These are phyloP conservation scores for Aspidapion aeneum DNA, from an alignment of 2,888 invertebrate species.

Conservation along the genomic window DNA sequence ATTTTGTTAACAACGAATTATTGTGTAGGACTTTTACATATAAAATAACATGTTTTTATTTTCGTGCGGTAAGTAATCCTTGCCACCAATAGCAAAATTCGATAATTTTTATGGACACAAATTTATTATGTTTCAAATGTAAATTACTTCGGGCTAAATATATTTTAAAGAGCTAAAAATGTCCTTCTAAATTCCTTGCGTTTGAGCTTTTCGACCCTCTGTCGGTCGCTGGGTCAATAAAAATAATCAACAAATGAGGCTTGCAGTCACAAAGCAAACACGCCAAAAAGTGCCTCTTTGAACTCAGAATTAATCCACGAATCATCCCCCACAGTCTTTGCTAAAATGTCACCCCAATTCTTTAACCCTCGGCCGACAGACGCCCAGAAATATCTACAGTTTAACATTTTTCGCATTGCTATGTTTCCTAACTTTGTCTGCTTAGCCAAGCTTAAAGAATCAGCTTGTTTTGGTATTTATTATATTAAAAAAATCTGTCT, in stretches of 20 bases:
- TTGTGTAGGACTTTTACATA: no score
- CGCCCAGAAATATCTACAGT: conserved; percentile 18
- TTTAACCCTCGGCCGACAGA: conserved; percentile 1
- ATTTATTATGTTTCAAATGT: no score
- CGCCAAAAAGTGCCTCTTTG: conserved; percentile 41
- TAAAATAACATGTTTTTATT: no score
- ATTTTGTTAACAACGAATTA: no score
- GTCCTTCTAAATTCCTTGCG: background rate
- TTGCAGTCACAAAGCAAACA: conserved; percentile 42
- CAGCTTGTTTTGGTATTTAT: conserved; percentile 20
- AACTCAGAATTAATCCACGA: conserved; percentile 41
- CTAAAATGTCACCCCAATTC: conserved; percentile 24
- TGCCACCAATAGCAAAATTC: no score
- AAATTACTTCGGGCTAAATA: background rate
- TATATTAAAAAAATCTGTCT: no score
- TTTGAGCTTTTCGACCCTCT: background rate
- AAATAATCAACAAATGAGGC: conserved; percentile 45
- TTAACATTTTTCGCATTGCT: conserved; percentile 22
- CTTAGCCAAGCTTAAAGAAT: conserved; percentile 9
- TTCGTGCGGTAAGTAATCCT: no score
- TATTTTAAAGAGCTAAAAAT: conserved; percentile 1
- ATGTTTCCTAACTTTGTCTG: background rate
- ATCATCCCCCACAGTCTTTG: conserved; percentile 23
- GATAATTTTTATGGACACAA: no score
- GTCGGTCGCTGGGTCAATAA: conserved; percentile 37